Conservation (phyloP, 2,888 invertebrate species). For the Noctuana brunneofusca region DNA sequence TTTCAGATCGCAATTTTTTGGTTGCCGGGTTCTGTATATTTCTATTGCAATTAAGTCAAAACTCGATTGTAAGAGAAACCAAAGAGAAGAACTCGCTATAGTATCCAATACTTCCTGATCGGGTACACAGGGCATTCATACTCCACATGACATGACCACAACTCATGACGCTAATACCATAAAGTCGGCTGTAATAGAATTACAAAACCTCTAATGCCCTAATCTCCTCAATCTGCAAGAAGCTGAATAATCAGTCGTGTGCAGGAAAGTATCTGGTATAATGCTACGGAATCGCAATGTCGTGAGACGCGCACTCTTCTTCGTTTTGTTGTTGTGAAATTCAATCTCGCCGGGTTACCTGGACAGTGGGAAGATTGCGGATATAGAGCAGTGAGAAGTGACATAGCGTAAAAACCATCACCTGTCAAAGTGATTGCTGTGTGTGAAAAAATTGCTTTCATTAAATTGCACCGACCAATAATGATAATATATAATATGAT, state of each 20-base stretch:
- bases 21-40: no score
- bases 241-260: conserved; percentile 48
- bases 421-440: neutral
- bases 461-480: no score
- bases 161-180: conserved; percentile 23
- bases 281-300: conserved; percentile 45
- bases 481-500: no score
- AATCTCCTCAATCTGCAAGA: conserved; percentile 52
- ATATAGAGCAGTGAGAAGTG: conserved; percentile 43
- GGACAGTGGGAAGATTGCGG: conserved; percentile 40
- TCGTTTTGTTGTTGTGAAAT: conserved; percentile 42
- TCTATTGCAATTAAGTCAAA: no score
- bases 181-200: conserved; percentile 50
- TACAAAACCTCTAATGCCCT: conserved; percentile 57
- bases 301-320: conserved; percentile 38
- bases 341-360: conserved; percentile 52
- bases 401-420: neutral
- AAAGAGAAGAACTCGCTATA: no score
- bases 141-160: conserved; percentile 24
- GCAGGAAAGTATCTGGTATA: conserved; percentile 43
- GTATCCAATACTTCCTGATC: conserved; percentile 2
- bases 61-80: no score
- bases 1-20: no score
- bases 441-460: no score
- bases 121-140: neutral